Conservation (phyloP, 2,113 vertebrate species). For the Catharus bicknelli region DNA sequence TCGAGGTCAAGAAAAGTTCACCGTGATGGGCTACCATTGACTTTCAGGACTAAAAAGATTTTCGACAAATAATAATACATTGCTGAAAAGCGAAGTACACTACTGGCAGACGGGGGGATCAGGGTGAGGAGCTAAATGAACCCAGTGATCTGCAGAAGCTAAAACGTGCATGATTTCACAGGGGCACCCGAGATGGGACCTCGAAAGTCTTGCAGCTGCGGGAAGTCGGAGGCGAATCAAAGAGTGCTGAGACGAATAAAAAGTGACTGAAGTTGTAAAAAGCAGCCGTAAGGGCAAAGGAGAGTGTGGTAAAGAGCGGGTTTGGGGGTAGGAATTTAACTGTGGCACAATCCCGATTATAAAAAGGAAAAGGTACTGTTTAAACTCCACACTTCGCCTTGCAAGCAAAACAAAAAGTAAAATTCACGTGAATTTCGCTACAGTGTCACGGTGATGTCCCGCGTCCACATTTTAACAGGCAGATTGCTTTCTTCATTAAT, state of each 20-base stretch:
- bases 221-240: neutral
- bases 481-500: slow-evolving; percentile 29
- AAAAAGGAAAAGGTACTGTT: neutral
- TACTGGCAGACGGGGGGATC: neutral
- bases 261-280: slow-evolving; percentile 25
- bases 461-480: neutral
- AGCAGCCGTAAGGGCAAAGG: neutral
- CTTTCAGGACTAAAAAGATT: slow-evolving; percentile 51
- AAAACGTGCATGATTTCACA: neutral
- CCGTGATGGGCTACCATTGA: slow-evolving; percentile 40
- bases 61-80: slow-evolving; percentile 39
- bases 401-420: neutral
- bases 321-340: neutral
- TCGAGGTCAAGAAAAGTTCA: slow-evolving; percentile 88
- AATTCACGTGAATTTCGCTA: neutral
- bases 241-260: neutral
- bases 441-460: neutral
- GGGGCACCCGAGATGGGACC: neutral
- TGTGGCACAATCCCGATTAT: neutral
- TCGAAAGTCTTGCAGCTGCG: neutral
- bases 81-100: neutral
- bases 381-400: neutral
- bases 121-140: neutral
- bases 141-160: neutral
- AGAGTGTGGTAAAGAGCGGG: neutral